Evolutionary conservation across 2,113 vertebrate genomes (phyloP), one percentile per base, ranked within the genome.

Genomic region (rat (Rattus norvegicus)): DNA sequence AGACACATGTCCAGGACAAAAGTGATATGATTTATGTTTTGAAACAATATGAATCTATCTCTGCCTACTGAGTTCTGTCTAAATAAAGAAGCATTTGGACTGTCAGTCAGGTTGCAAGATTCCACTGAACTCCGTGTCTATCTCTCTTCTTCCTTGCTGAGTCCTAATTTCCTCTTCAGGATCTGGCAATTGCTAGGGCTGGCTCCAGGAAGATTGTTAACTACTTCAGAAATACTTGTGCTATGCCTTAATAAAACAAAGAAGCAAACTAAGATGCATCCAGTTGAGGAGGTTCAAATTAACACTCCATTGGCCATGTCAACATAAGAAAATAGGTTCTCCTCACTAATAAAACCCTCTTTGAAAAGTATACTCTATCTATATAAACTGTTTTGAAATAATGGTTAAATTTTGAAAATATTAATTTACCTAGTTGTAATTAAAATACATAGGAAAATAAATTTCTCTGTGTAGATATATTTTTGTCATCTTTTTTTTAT

Each of bases 341-440:
- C 85, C 91, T 93, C 86, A 63, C 33, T n/a, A 54, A 88, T 16
- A 36, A 52, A 77, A 39, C 84, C 86, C 52, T 59, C 30, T 47
- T 39, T 73, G 8, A 20, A 73, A 73, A 73, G 28, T 33, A 39
- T 65, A 77, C 47, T 95, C 73, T 10, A 65, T 28, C 12, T 69
- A 93, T 72, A 17, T 36, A 80, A 69, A 5, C 79, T 96, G 97
- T 26, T 93, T 97, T 96, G 97, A 72, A 81, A 47, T 22, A 49
- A 61, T 2, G 89, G 52, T 97, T 96, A 80, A 59, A 7, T 79
- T 69, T 8, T 94, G 77, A 92, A 1, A 81, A 59, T n/a, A 97
- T 43, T 67, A 91, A 97, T 20, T 13, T 54, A 81, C 8, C 13
- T 43, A 85, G 67, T 43, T 96, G n/a, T 94, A 96, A 91, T 54